phyloP scores from a whole-genome alignment of 2,113 vertebrate genomes.

The Odocoileus virginianus region DNA sequence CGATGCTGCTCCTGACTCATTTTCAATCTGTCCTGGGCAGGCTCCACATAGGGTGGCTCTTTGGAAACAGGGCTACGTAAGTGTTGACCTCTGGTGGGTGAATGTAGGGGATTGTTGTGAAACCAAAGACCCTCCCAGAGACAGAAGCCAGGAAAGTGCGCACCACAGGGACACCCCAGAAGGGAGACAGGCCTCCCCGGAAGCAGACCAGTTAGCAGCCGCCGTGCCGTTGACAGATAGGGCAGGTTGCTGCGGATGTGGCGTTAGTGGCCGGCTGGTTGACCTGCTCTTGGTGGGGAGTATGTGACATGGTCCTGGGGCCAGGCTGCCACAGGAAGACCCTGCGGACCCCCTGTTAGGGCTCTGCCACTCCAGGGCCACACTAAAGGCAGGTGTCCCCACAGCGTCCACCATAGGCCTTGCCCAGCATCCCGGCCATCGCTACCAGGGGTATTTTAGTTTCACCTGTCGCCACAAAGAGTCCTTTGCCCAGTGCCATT shows the following conservation, averaged over 20 bases:
- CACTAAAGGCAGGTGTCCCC: not conserved
- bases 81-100: not conserved
- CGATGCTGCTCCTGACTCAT: not conserved
- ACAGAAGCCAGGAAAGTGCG: not conserved
- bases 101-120: not conserved
- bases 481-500: not conserved
- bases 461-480: not conserved
- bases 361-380: not conserved
- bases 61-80: not conserved
- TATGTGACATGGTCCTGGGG: not conserved
- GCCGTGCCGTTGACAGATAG: not conserved
- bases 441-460: not conserved
- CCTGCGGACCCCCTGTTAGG: not conserved
- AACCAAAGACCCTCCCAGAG: not conserved
- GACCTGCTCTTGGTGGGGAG: not conserved
- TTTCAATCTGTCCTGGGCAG: not conserved
- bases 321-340: fast-evolving
- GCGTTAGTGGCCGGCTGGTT: not conserved
- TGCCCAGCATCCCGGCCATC: not conserved
- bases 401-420: not conserved
- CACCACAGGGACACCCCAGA: not conserved
- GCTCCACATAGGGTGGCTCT: not conserved
- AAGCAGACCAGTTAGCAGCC: not conserved
- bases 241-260: not conserved
- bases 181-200: not conserved